A percentile compares a stretch with the other conserved stretches of the same genome.
These are phyloP conservation scores for Pectinophora gossypiella DNA, from an alignment of 1,140 invertebrate genomes.

Conservation along the genomic window DNA sequence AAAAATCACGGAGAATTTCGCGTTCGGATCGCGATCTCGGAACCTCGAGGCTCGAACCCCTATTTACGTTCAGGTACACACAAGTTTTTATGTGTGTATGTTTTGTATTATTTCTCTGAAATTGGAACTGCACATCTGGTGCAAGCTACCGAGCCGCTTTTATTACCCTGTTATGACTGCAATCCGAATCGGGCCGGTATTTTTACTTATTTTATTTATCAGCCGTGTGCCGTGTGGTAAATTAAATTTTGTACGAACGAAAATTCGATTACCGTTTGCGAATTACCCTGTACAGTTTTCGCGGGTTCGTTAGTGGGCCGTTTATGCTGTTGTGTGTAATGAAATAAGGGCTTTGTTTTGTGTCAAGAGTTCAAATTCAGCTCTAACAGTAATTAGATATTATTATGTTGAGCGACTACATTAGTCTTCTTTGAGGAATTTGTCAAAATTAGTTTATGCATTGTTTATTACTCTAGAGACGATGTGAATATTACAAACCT, in stretches of 20 bases:
- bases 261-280: conserved; percentile 13
- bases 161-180: conserved; percentile 64
- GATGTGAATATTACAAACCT: too few relatives aligned
- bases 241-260: conserved; percentile 29
- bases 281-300: background rate
- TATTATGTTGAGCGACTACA: too few relatives aligned
- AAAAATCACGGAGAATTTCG: conserved; percentile 24
- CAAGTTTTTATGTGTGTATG: conserved; percentile 31
- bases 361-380: too few relatives aligned
- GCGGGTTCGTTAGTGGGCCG: background rate
- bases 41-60: too few relatives aligned
- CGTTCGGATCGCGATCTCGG: conserved; percentile 34
- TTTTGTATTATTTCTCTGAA: conserved; percentile 57
- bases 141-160: conserved; percentile 34
- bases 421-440: too few relatives aligned
- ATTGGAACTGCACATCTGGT: conserved; percentile 56
- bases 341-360: too few relatives aligned
- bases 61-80: conserved; percentile 42
- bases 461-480: too few relatives aligned
- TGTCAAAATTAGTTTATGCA: too few relatives aligned
- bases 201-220: conserved; percentile 34
- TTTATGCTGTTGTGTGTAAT: background rate
- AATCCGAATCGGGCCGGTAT: conserved; percentile 35
- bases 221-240: conserved; percentile 21
- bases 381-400: too few relatives aligned